A percentile compares a stretch with the other conserved stretches of the same genome.
phyloP scores from a whole-genome alignment of 64 coral and sea anemone genomes.

The Hydrozoanthus tunicans region DNA sequence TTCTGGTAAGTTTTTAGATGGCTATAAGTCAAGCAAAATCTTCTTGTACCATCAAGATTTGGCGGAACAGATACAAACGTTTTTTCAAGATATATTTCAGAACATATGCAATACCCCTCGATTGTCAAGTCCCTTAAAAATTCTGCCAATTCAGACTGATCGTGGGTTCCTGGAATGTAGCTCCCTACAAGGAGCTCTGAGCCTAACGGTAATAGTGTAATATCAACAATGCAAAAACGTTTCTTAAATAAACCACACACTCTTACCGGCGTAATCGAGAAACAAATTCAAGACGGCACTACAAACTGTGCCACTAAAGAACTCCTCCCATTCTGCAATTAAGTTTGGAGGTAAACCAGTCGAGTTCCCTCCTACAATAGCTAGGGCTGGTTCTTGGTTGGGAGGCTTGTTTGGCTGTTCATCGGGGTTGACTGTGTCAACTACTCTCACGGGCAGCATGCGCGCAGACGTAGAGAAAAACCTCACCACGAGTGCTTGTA shows the following conservation, averaged over 20 bases:
- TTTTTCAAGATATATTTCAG: too few species aligned
- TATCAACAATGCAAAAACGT: too few species aligned
- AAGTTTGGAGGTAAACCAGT: constrained; percentile 69
- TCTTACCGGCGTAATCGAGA: constrained; percentile 65
- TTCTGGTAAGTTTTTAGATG: too few species aligned
- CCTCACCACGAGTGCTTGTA: constrained; percentile 19
- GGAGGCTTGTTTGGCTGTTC: background rate
- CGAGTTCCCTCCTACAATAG: background rate
- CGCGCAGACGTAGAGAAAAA: constrained; percentile 25
- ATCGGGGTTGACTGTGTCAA: background rate
- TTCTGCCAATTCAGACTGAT: too few species aligned
- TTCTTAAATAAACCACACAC: background rate
- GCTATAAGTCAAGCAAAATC: too few species aligned
- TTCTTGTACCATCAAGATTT: too few species aligned
- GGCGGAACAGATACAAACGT: too few species aligned
- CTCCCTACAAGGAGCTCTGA: too few species aligned
- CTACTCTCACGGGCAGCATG: background rate
- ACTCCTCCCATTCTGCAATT: constrained; percentile 86
- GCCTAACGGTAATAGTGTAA: too few species aligned
- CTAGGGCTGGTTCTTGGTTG: background rate
- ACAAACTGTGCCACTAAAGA: constrained; percentile 78
- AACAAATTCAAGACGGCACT: constrained; percentile 71
- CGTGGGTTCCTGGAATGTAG: too few species aligned
- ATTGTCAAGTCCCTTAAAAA: too few species aligned
- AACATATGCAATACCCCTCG: too few species aligned